These are phyloP conservation scores for Lampris incognitus DNA, from an alignment of 2,113 vertebrate genomes.

Conservation along the genomic window DNA sequence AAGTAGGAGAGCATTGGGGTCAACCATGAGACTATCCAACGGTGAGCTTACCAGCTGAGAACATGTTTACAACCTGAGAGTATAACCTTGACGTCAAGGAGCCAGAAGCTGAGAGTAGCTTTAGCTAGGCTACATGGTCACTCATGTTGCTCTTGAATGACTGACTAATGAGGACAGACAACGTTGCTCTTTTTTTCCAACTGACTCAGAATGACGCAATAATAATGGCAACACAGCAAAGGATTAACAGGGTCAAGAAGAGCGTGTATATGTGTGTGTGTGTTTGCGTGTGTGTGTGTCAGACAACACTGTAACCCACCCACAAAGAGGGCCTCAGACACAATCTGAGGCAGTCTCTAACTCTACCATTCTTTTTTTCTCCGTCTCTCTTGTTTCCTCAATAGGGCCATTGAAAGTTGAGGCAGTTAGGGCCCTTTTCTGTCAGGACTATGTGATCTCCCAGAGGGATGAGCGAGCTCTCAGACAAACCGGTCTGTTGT, in stretches of 20 bases:
- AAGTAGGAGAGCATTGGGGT: too few relatives aligned
- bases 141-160: slow-evolving; percentile 30
- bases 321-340: slow-evolving; percentile 74
- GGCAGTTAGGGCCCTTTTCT: slow-evolving; percentile 57
- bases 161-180: slow-evolving; percentile 62
- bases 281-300: slow-evolving; percentile 5
- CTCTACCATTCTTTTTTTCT: slow-evolving; percentile 22
- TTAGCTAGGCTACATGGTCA: slow-evolving; percentile 19
- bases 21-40: too few relatives aligned
- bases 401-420: slow-evolving; percentile 65
- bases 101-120: neutral
- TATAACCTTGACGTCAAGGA: neutral
- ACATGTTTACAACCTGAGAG: neutral
- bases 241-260: slow-evolving; percentile 41
- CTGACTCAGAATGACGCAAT: slow-evolving; percentile 26
- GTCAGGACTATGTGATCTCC: slow-evolving; percentile 40
- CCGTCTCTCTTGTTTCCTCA: slow-evolving; percentile 35
- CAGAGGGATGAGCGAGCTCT: slow-evolving; percentile 51
- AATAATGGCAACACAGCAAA: slow-evolving; percentile 53
- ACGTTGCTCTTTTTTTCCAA: slow-evolving; percentile 46
- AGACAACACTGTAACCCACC: slow-evolving; percentile 54
- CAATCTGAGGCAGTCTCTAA: slow-evolving; percentile 56
- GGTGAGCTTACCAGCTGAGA: neutral
- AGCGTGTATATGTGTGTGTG: slow-evolving; percentile 30
- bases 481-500: slow-evolving; percentile 45